A percentile compares a stretch with the other conserved stretches of the same genome.
Conservation (phyloP, 2,888 invertebrate genomes). For the Neelides folsomi region DNA sequence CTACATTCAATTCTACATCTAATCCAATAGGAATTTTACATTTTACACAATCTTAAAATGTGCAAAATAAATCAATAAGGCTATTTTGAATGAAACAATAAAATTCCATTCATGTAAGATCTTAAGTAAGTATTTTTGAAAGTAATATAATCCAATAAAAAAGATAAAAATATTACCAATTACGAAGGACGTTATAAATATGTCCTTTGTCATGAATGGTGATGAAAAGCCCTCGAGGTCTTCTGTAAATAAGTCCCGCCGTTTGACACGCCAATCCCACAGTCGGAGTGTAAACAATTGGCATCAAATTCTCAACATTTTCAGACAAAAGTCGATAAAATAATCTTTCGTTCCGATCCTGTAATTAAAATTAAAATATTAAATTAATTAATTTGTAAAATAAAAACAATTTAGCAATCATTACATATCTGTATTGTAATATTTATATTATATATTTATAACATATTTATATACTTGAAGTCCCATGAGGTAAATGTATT, state of each 20-base stretch:
- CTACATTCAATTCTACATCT: too few species aligned
- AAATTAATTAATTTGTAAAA: too few species aligned
- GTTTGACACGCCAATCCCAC: conserved; percentile 96
- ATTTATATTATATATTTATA: too few species aligned
- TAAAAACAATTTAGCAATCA: too few species aligned
- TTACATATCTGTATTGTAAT: too few species aligned
- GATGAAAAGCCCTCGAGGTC: conserved; percentile 85
- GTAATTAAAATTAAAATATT: conserved; percentile 29
- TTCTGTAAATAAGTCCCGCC: conserved; percentile 76
- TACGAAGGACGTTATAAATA: conserved; percentile 80
- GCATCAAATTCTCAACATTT: conserved; percentile 84
- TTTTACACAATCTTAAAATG: too few species aligned
- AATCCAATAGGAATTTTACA: too few species aligned
- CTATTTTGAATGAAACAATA: too few species aligned
- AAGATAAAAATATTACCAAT: conserved; percentile 72
- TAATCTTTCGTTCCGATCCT: conserved; percentile 91
- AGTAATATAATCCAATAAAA: too few species aligned
- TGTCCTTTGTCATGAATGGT: conserved; percentile 92
- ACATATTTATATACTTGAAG: conserved; percentile 47
- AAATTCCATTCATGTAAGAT: too few species aligned
- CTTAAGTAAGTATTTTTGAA: too few species aligned
- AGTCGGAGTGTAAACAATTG: conserved; percentile 83
- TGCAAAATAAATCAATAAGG: too few species aligned
- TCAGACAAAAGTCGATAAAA: conserved; percentile 82
- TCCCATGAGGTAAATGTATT: conserved; percentile 84